Evolutionary conservation across 2,888 invertebrate genomes (phyloP).

Genomic region (Heliconius ismenius): DNA sequence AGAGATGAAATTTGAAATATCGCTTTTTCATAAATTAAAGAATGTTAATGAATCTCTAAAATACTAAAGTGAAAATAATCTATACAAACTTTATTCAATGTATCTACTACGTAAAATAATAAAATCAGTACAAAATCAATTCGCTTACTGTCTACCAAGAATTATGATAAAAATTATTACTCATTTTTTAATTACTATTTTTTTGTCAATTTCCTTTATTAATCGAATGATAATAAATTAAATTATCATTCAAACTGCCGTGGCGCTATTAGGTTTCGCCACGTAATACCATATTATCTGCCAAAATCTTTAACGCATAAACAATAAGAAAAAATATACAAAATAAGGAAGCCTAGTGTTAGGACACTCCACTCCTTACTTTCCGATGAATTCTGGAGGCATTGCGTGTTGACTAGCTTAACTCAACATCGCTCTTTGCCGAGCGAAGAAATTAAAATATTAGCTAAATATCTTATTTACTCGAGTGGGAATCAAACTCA

Average conservation of each 20-base stretch:
- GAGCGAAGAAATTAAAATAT: too few species aligned
- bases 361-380: too few species aligned
- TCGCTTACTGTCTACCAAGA: neutral
- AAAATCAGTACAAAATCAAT: neutral
- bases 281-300: neutral
- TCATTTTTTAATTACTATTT: neutral
- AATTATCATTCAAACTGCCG: neutral
- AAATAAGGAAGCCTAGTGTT: too few species aligned
- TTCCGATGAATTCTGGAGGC: too few species aligned
- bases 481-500: too few species aligned
- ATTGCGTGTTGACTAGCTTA: too few species aligned
- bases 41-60: too few species aligned
- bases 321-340: neutral
- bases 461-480: too few species aligned
- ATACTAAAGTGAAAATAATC: too few species aligned
- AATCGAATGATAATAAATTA: neutral
- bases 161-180: neutral
- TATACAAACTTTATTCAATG: too few species aligned
- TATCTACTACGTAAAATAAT: neutral
- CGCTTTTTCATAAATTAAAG: too few species aligned
- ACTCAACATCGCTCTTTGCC: too few species aligned
- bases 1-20: neutral
- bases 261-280: neutral
- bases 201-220: neutral
- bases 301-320: neutral